Conservation (phyloP, 1,140 invertebrate species). For the Varroa destructor region DNA sequence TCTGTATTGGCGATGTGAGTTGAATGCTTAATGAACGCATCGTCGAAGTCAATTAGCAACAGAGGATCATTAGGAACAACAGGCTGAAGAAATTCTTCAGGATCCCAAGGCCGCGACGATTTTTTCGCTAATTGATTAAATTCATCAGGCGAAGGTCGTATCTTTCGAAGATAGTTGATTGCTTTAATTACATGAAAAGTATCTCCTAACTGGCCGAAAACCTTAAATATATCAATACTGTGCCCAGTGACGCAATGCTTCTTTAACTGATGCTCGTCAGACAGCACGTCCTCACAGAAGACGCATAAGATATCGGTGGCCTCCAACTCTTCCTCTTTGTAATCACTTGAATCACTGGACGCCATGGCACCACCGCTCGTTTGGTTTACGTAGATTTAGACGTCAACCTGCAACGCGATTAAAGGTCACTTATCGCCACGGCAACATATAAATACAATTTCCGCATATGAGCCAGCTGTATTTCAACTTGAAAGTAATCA, state of each 20-base stretch:
- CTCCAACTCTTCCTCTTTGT: conserved; percentile 56
- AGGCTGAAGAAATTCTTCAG: conserved; percentile 59
- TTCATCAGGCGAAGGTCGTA: conserved; percentile 47
- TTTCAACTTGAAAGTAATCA: too few species aligned
- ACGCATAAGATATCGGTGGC: conserved; percentile 70
- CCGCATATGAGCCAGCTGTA: too few species aligned
- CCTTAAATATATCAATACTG: conserved; percentile 52
- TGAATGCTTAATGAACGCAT: conserved; percentile 27
- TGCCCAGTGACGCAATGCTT: conserved; percentile 48
- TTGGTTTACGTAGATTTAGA: too few species aligned
- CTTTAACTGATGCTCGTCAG: conserved; percentile 41
- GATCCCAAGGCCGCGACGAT: conserved; percentile 36
- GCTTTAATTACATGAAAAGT: conserved; percentile 74
- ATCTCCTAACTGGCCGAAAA: conserved; percentile 56
- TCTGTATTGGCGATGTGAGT: conserved; percentile 28
- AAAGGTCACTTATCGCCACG: too few species aligned
- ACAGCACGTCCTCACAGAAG: conserved; percentile 45
- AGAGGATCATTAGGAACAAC: conserved; percentile 59
- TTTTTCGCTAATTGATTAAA: conserved; percentile 41
- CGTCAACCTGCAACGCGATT: too few species aligned
- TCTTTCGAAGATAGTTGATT: conserved; percentile 65
- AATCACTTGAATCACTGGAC: conserved; percentile 27
- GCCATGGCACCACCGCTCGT: not conserved
- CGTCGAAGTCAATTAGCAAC: conserved; percentile 41
- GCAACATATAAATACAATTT: too few species aligned